These are phyloP conservation scores for Perca flavescens DNA, from an alignment of 2,113 vertebrate genomes.

Conservation along the genomic window DNA sequence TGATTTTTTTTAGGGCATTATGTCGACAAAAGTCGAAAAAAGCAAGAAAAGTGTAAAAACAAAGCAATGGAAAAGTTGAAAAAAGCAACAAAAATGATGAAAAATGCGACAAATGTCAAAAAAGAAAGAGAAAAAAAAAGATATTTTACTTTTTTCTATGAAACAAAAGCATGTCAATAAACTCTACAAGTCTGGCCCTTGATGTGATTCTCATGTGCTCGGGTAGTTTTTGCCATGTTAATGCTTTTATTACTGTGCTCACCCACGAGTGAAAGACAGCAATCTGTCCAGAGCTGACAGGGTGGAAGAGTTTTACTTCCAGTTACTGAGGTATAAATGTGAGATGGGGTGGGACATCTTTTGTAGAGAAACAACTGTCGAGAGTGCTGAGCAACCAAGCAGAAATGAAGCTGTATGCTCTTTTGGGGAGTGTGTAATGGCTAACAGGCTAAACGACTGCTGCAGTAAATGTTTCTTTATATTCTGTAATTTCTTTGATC, in stretches of 20 bases:
- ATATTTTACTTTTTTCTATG: too few relatives aligned
- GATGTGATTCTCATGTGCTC: too few relatives aligned
- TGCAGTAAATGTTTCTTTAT: neutral
- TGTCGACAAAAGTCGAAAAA: too few relatives aligned
- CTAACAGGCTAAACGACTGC: neutral
- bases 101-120: too few relatives aligned
- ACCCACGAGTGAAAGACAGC: neutral
- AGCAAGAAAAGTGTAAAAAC: too few relatives aligned
- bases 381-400: neutral
- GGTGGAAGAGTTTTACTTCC: slow-evolving; percentile 8
- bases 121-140: too few relatives aligned
- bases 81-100: too few relatives aligned
- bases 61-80: too few relatives aligned
- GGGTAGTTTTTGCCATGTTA: too few relatives aligned
- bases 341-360: neutral
- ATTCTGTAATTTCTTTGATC: neutral
- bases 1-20: too few relatives aligned
- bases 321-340: neutral
- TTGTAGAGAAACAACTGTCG: neutral
- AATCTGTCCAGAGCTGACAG: slow-evolving; percentile 3
- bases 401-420: neutral
- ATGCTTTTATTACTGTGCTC: neutral
- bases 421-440: neutral
- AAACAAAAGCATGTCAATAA: too few relatives aligned
- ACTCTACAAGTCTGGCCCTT: too few relatives aligned